phyloP scores from a whole-genome alignment of 2,888 invertebrate genomes.

The Chesias legatella region DNA sequence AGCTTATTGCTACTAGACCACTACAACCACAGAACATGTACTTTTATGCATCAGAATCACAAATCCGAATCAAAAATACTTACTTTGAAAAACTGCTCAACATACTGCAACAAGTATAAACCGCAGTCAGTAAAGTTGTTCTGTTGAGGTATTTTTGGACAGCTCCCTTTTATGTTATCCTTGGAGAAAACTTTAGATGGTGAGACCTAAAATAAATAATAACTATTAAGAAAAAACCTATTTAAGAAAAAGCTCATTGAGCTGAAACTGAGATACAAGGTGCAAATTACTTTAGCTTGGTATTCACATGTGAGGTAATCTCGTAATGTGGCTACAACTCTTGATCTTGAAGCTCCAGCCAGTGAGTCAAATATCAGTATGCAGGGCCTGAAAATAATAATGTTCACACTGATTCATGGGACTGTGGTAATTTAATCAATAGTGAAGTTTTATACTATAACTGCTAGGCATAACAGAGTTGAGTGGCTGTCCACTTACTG shows the following conservation, averaged over 20 bases:
- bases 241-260: neutral
- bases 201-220: conserved; percentile 64
- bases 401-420: neutral
- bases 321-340: conserved; percentile 93
- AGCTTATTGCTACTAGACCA: neutral
- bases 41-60: too few species aligned
- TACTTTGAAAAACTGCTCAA: conserved; percentile 96
- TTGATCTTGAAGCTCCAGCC: conserved; percentile 88
- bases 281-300: conserved; percentile 82
- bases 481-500: conserved; percentile 79
- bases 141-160: conserved; percentile 97
- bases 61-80: conserved; percentile 1
- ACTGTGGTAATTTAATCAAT: conserved; percentile 17
- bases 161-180: conserved; percentile 91
- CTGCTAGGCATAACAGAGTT: neutral
- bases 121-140: conserved; percentile 99
- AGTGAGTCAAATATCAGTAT: conserved; percentile 98
- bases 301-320: conserved; percentile 95
- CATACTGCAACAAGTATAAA: conserved; percentile 96
- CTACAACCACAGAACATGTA: neutral
- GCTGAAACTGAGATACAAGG: too few species aligned
- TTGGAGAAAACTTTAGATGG: conserved; percentile 86
- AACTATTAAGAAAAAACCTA: conserved; percentile 2
- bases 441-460: too few species aligned
- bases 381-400: conserved; percentile 86